Base-by-base conservation (phyloP, 2,113 vertebrate species). In the Talpa occidentalis region DNA sequence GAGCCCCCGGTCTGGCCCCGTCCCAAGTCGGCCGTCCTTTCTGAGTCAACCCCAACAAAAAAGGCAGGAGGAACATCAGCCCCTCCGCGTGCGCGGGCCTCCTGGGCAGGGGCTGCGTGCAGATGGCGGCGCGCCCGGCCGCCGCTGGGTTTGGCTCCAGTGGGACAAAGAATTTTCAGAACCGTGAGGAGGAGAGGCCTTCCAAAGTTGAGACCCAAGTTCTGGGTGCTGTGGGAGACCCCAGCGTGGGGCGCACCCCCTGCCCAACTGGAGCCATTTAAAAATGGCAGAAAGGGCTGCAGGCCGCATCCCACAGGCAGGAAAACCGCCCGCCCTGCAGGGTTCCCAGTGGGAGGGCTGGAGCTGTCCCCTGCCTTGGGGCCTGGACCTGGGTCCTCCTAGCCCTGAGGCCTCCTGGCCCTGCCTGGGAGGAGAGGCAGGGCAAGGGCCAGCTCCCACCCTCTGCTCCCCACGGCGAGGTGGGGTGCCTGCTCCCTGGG, bases 121-220 rank as follows among this genome's bases (percentile, higher is more conserved):
- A 54, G 92, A 91, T 96, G 97, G 96, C 96, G 86, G 93, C 93
- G 94, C 94, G 97, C 97, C 97, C 78, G 87, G 96, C 92, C 22
- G 47, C 94, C 95, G 94, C 89, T 95, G 96, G 95, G 94, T 96
- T 95, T 96, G 96, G 93, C 96, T 97, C 86, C 94, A 64, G 4
- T 69, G 97, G 96, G 96, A 97, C 97, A 97, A 97, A 97, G 97
- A 95, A 97, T 97, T 93, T 96, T 93, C 96, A 95, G 95, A 95
- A 91, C 96, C 95, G 81, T 72, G 96, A 95, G 94, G 93, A 95
- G 96, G 83, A 76, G 89, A 91, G 84, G 86, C 62, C 79, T 85
- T 93, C 74, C 94, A 80, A 95, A 97, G 96, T 96, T 95, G 89
- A 81, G 91, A 82, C 83, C 86, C 85, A 82, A 94, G 96, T 82